phyloP scores from a whole-genome alignment of 2,113 vertebrate species.

The Patagioenas fasciata region DNA sequence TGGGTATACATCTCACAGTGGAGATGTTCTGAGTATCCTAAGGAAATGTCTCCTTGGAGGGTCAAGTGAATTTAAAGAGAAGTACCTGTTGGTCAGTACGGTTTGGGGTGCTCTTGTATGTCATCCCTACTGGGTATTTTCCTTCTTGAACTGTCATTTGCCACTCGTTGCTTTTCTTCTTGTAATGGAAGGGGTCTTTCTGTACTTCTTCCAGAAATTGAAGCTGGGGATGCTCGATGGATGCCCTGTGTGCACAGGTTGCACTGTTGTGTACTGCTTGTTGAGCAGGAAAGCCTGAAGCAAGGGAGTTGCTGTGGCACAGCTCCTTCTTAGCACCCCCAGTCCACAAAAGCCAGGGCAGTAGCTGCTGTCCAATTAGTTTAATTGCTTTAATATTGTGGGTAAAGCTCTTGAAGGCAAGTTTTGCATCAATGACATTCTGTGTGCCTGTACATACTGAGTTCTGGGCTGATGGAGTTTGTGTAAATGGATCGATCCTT shows the following conservation, averaged over 20 bases:
- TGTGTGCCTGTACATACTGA: fast-evolving
- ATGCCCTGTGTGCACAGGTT: neutral
- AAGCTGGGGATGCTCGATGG: neutral
- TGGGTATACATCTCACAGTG: fast-evolving
- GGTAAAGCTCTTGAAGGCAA: neutral
- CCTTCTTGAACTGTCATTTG: neutral
- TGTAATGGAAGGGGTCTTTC: neutral
- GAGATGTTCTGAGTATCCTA: neutral
- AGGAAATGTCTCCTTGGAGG: neutral
- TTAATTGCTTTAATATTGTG: neutral
- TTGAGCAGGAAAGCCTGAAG: neutral
- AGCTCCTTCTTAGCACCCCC: neutral
- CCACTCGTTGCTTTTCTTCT: neutral
- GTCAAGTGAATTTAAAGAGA: neutral
- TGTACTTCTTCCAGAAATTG: neutral
- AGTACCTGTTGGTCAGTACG: neutral
- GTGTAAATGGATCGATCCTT: neutral
- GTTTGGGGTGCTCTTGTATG: neutral
- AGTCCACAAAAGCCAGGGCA: neutral
- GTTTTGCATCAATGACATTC: neutral
- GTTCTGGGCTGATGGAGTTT: neutral
- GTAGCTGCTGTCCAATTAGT: neutral
- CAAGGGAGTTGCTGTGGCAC: neutral
- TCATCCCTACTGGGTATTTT: neutral
- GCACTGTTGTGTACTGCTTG: fast-evolving